A percentile compares a stretch with the other conserved stretches of the same genome.
phyloP scores from a whole-genome alignment of 2,113 vertebrate species.

The Stictonetta naevosa region DNA sequence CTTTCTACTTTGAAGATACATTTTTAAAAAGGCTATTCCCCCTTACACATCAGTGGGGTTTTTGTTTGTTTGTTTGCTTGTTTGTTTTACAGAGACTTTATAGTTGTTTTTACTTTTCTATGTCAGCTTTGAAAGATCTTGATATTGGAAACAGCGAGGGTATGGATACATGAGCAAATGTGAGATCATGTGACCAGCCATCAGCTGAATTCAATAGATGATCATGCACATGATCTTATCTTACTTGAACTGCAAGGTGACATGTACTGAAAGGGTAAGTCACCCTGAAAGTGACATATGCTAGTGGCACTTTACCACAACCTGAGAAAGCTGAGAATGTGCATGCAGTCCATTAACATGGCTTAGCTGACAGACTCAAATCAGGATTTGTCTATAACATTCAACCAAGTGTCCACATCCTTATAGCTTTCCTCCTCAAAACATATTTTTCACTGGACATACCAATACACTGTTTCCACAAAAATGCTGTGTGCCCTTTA shows the following conservation, averaged over 20 bases:
- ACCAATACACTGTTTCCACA: neutral
- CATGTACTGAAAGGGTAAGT: neutral
- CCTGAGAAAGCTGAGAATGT: neutral
- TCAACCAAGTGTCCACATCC: neutral
- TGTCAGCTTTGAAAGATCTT: neutral
- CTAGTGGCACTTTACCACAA: neutral
- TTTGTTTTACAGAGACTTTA: neutral
- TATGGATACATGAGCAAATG: neutral
- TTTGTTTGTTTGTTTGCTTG: neutral
- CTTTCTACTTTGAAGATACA: neutral
- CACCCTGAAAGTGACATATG: neutral
- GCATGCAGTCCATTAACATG: neutral
- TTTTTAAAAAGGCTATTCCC: neutral
- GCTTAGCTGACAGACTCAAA: neutral
- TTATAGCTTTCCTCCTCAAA: neutral
- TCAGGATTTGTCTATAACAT: constrained; percentile 2
- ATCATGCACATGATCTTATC: neutral
- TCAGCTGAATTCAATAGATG: neutral
- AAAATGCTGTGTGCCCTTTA: neutral
- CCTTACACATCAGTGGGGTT: neutral
- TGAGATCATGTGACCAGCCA: neutral
- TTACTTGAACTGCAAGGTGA: neutral
- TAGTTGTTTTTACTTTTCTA: neutral
- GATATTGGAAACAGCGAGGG: neutral
- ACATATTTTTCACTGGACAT: constrained; percentile 6